A percentile compares a stretch with the other conserved stretches of the same genome.
These are phyloP conservation scores for Lacanobia oleracea DNA, from an alignment of 2,888 invertebrate genomes.

Conservation along the genomic window DNA sequence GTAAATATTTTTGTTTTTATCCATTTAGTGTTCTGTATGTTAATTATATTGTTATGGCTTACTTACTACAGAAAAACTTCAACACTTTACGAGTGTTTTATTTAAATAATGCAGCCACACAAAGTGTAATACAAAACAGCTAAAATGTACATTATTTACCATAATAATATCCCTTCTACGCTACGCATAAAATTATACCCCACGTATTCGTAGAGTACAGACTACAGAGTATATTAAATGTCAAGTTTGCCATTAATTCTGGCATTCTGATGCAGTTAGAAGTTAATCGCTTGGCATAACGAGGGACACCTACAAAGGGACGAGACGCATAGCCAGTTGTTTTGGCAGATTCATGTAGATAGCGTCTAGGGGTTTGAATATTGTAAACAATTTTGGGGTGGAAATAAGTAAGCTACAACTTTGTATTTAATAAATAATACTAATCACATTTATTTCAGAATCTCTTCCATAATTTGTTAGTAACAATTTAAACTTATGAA, in stretches of 20 bases:
- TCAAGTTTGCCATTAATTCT: slow-evolving; percentile 50
- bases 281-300: slow-evolving; percentile 48
- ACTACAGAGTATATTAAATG: slow-evolving; percentile 34
- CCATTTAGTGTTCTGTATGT: no score
- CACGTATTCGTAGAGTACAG: slow-evolving; percentile 15
- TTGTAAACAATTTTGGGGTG: neutral
- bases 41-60: neutral
- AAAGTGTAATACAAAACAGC: neutral
- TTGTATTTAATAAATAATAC: no score
- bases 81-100: neutral
- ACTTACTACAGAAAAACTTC: neutral
- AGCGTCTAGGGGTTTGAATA: neutral
- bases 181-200: neutral
- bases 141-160: neutral
- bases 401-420: neutral
- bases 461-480: no score
- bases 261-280: slow-evolving; percentile 42
- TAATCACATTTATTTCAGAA: no score
- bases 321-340: slow-evolving; percentile 26
- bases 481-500: no score
- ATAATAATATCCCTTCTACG: neutral
- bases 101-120: neutral
- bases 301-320: slow-evolving; percentile 28
- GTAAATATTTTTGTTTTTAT: no score
- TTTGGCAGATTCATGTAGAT: slow-evolving; percentile 26